Evolutionary conservation across 1,140 invertebrate genomes (phyloP).

Genomic region (Lamellibrachia luymesi): DNA sequence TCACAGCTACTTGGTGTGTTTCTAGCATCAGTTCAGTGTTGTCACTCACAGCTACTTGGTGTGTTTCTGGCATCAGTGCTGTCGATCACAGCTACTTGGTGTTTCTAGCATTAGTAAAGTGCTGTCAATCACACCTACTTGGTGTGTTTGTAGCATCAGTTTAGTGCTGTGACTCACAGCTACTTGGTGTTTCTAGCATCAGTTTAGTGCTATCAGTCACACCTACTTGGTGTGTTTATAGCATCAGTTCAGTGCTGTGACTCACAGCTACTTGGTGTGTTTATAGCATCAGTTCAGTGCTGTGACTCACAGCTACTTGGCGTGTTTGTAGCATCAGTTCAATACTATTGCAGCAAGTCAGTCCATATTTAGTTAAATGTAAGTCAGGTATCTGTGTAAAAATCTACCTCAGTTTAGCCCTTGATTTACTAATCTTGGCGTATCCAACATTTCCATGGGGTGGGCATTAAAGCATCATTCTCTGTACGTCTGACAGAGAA

Average conservation of each 20-base stretch:
- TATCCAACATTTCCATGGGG: not conserved
- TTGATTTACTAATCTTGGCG: not conserved
- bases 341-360: not conserved
- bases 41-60: not conserved
- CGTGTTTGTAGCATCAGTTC: not conserved
- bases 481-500: not conserved
- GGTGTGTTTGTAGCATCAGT: not conserved
- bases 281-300: not conserved
- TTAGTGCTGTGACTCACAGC: not conserved
- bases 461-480: not conserved
- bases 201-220: not conserved
- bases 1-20: not conserved
- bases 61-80: not conserved
- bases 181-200: not conserved
- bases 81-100: not conserved
- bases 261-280: not conserved
- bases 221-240: not conserved
- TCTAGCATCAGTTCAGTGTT: not conserved
- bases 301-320: not conserved
- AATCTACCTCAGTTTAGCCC: not conserved
- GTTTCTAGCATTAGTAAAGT: not conserved
- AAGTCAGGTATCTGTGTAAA: not conserved
- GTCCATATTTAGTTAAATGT: not conserved
- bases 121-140: not conserved
- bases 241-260: not conserved